Evolutionary conservation across 2,113 vertebrate genomes (phyloP).

Genomic region (Microtus oregoni): DNA sequence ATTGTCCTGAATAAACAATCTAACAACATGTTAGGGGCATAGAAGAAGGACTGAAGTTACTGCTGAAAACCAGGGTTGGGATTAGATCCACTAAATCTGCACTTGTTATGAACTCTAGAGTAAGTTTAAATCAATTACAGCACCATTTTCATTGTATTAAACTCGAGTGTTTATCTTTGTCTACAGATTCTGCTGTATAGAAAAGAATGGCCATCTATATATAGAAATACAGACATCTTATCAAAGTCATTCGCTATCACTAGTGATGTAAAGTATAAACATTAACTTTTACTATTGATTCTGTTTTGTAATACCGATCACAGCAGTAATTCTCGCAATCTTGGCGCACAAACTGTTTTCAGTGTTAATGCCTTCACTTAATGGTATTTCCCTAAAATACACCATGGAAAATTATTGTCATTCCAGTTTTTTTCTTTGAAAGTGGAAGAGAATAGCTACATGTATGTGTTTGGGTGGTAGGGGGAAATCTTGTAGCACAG

Average conservation of each 20-base stretch:
- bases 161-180: neutral
- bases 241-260: slow-evolving; percentile 52
- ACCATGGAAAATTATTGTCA: neutral
- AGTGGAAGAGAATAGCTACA: no score
- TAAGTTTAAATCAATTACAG: neutral
- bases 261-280: slow-evolving; percentile 17
- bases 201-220: slow-evolving; percentile 1
- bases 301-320: neutral
- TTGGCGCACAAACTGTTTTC: neutral
- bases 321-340: neutral
- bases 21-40: neutral
- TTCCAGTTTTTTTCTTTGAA: neutral
- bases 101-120: neutral
- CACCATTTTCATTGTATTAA: neutral
- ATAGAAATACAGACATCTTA: neutral
- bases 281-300: neutral
- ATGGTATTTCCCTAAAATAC: neutral
- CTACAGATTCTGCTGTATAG: neutral
- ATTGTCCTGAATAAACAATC: neutral
- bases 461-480: no score
- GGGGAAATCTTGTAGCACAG: neutral
- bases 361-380: neutral
- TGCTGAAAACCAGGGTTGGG: neutral
- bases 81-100: neutral
- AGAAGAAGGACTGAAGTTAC: neutral